These are phyloP conservation scores for Epirrhoe tristata DNA, from an alignment of 2,888 invertebrate genomes.

Conservation along the genomic window DNA sequence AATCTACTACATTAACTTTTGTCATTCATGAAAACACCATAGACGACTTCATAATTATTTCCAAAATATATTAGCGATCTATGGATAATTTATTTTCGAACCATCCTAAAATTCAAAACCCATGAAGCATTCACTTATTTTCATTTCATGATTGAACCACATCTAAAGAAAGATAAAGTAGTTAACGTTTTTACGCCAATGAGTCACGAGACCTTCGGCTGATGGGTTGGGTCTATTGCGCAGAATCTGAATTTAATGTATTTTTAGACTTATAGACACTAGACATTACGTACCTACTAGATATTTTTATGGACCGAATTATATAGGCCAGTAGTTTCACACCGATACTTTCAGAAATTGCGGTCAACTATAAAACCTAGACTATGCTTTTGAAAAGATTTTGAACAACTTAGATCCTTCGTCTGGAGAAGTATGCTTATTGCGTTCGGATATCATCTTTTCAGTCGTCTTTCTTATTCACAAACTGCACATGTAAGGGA, in stretches of 20 bases:
- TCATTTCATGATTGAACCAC: constrained; percentile 8
- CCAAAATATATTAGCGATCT: not conserved
- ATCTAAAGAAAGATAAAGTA: constrained; percentile 19
- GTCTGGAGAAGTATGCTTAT: too few relatives aligned
- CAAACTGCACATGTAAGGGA: too few relatives aligned
- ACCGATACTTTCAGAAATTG: not conserved
- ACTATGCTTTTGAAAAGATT: not conserved
- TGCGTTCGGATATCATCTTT: too few relatives aligned
- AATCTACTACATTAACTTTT: not conserved
- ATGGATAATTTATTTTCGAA: not conserved
- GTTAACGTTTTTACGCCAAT: constrained; percentile 25
- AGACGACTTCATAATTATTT: too few relatives aligned
- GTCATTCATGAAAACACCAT: too few relatives aligned
- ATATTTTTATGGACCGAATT: not conserved
- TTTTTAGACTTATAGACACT: constrained; percentile 27
- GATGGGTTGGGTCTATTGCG: constrained; percentile 36
- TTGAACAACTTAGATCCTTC: not conserved
- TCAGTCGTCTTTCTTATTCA: too few relatives aligned
- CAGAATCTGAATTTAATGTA: constrained; percentile 30
- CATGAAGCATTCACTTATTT: constrained; percentile 2
- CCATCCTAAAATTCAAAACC: not conserved
- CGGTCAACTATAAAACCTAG: not conserved
- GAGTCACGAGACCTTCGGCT: constrained; percentile 40
- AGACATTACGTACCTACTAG: constrained; percentile 5
- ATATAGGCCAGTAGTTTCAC: not conserved